Base-by-base conservation (phyloP, 2,888 invertebrate species). In the Lamellibrachia satsuma region DNA sequence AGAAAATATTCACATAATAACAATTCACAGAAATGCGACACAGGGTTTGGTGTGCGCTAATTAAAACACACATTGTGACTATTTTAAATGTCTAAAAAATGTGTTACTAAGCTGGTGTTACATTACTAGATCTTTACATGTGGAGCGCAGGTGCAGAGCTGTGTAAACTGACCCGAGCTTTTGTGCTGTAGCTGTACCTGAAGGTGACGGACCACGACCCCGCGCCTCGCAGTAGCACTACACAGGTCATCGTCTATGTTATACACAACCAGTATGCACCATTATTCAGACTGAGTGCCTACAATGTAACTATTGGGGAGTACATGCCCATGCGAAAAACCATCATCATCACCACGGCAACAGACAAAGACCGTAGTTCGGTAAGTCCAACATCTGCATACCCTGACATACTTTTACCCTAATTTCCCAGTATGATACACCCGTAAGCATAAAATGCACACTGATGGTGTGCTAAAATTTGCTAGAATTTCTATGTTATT, bases 321-420 rank as follows among this genome's bases (percentile, higher is more conserved):
- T 93, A 93, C 39, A 93, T 93, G 92, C 92, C 93, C 3, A 92
- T 93, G 15, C 95, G 95, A 0, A 97, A 97, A 52, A 97, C 97
- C 57, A 98, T 98, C 0, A 97, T 99, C 90, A 97, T 97, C 22
- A 97, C 99, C 92, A 97, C 97, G 15, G 98, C 99, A 9, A 97
- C 3, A 6, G 75, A 75, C 75, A 75, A 75, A 15, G 75, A 75
- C 75, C 75, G 3, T 22, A 75, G 75, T 75, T 75, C 75, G 75
- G 75, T 75, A 22, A 22, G 75, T 15, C 0, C 22, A 15, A 75
- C 3, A 75, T 75, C 22, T 4, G 75, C 39, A 39, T 39, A 1
- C 39, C 75, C 75, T 22, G 2, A 75, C 22, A 75, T 6, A 22
- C 22, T 75, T 22, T 22, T 15, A 75, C 75, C 22, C n/a, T 75